Conservation (phyloP, 2,797 vertebrate genomes). For the Gallirallus australis region DNA sequence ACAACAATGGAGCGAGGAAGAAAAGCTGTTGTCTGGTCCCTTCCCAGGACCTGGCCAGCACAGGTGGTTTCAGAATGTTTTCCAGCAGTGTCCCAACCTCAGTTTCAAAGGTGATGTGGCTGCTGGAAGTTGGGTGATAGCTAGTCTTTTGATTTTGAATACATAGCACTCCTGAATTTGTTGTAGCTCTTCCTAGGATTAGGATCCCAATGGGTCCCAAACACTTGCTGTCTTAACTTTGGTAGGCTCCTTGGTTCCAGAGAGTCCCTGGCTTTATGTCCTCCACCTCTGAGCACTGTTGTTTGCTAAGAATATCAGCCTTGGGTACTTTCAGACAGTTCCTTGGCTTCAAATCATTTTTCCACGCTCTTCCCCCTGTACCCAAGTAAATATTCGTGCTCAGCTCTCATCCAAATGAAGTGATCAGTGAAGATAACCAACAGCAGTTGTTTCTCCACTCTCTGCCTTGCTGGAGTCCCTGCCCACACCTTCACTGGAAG, state of each 20-base stretch:
- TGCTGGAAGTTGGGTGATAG: not conserved
- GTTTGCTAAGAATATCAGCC: not conserved
- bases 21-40: not conserved
- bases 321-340: not conserved
- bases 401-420: not conserved
- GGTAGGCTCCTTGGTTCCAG: not conserved
- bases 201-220: not conserved
- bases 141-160: not conserved
- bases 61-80: not conserved
- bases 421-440: fast-evolving
- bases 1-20: not conserved
- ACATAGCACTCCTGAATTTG: not conserved
- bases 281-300: not conserved
- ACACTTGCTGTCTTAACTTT: not conserved
- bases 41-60: not conserved
- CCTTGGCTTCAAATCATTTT: not conserved
- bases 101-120: not conserved
- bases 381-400: not conserved
- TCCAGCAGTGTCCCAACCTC: not conserved
- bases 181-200: not conserved
- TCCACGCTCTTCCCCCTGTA: not conserved
- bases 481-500: not conserved
- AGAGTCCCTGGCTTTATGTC: not conserved
- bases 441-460: not conserved
- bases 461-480: not conserved